Percentiles rank a stretch among this genome's conserved stretches.
These are phyloP conservation scores for Elysia crispata DNA, from an alignment of 2,888 invertebrate species.

Conservation along the genomic window DNA sequence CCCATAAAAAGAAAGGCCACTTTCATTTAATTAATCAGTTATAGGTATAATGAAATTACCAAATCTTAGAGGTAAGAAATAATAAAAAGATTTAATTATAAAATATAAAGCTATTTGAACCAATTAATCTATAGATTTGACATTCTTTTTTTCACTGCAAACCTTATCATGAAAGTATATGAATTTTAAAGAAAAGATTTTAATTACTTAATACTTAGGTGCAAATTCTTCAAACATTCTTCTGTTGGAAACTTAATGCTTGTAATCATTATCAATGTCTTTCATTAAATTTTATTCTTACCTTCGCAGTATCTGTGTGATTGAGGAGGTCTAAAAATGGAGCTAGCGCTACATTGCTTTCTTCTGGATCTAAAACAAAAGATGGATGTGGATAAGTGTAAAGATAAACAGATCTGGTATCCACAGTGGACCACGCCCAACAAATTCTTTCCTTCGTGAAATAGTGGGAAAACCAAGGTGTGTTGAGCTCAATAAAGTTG, in stretches of 20 bases:
- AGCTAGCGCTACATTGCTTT: constrained; percentile 83
- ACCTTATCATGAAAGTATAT: background rate
- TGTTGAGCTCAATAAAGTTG: constrained; percentile 46
- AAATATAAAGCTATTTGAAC: too few relatives aligned
- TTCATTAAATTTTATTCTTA: constrained; percentile 71
- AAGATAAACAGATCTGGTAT: constrained; percentile 90
- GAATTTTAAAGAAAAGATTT: too few relatives aligned
- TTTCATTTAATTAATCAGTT: too few relatives aligned
- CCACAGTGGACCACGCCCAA: constrained; percentile 91
- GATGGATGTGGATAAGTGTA: constrained; percentile 79
- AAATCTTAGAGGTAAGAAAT: too few relatives aligned
- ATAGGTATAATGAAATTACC: too few relatives aligned
- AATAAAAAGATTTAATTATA: too few relatives aligned
- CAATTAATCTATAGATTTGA: too few relatives aligned
- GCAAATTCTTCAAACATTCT: constrained; percentile 81
- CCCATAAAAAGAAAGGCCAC: too few relatives aligned
- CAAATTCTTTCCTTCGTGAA: constrained; percentile 81
- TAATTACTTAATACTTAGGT: too few relatives aligned
- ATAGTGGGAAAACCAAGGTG: background rate
- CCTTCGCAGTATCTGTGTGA: constrained; percentile 82
- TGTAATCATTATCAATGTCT: constrained; percentile 73
- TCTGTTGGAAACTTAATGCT: constrained; percentile 81
- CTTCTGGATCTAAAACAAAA: constrained; percentile 71
- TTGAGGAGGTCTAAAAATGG: constrained; percentile 94
- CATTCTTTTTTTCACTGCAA: too few relatives aligned